Base-by-base conservation (phyloP, 2,888 invertebrate species). In the Drosophila neotestacea region DNA sequence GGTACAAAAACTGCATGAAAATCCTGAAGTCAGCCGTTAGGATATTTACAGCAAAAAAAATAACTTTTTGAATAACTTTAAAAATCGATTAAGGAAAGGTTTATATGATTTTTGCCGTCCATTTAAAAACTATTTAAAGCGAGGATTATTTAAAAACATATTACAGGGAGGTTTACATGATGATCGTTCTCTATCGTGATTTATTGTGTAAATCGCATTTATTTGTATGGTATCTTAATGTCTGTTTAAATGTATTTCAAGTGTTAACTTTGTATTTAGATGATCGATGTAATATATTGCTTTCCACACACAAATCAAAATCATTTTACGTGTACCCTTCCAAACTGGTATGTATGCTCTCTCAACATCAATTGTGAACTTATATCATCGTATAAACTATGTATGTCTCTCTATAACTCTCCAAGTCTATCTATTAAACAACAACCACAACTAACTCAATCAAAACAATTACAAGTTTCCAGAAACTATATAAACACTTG, bases 301-400 rank as follows among this genome's bases (percentile, higher is more conserved):
- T 75, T 79, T 70, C 44, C 63, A 76, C 69, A 77, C 60, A 73
- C 60, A 69, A 79, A 63, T 32, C 64, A 67, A 82, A 75, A 78
- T 74, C 84, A 76, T 87, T 79, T 74, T 86, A 85, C 80, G 80
- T 89, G 89, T 89, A 76, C 79, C 86, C 89, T 87, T 87, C 77
- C 81, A 73, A 86, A 80, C 84, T 89, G 89, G 89, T 90, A 90
- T 88, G 89, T 89, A 89, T 90, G 76, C 72, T 73, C 62, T 75
- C 59, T 69, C 9, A 66, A 66, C 46, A 82, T 70, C 71, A 74
- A 65, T 66, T 75, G 70, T 78, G 69, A 77, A 50, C 58, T 64
- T 54, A 55, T 64, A 55, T 64, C 44, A 58, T 58, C 60, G 27
- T 50, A n/a, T 55, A 44, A 30, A 34, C 39, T 55, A 28, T 63